Evolutionary conservation across 2,113 vertebrate genomes (phyloP), one percentile per base, ranked within the genome.

Genomic region (Cervus canadensis): DNA sequence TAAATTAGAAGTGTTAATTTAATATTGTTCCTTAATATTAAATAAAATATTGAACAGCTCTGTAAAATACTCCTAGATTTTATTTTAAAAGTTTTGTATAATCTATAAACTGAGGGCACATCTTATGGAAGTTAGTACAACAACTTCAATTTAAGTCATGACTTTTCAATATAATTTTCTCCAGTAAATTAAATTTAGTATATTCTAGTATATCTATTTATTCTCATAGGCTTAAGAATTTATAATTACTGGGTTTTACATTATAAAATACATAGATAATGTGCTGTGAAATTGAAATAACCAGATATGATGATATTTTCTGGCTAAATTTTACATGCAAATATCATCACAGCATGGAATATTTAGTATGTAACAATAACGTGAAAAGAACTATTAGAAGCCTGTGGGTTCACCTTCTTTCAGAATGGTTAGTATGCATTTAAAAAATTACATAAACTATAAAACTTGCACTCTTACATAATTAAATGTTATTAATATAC

Each of bases 401-500:
- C 5, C 23, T 93, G 14, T 5, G 59, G 5, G 43, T 5, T 97
- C 52, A 74, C 33, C 50, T 40, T 78, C 40, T 67, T 95, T 79
- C n/a, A 79, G 52, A 93, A 89, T 6, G 25, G 28, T 86, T 93
- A 86, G 5, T 52, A 62, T 16, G 3, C 15, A 89, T 62, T 96
- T 3, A 14, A 43, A 91, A 93, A 86, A 67, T 26, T 54, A 86
- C 84, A 50, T 28, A 52, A 74, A 57, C 12, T 81, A 59, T 62
- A 87, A 85, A 94, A 83, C 45, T 52, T 50, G 15, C 7, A 79
- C 48, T 87, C 45, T 87, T 71, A 84, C 5, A 14, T 50, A 87
- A 85, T 91, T 36, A 92, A 87, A 92, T 92, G n/a, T 48, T 96
- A 64, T 87, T 89, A 96, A 95, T 36, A 85, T 15, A 7, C 0